Base-by-base conservation (phyloP, 2,888 invertebrate species). In the Ophion ventricosus region DNA sequence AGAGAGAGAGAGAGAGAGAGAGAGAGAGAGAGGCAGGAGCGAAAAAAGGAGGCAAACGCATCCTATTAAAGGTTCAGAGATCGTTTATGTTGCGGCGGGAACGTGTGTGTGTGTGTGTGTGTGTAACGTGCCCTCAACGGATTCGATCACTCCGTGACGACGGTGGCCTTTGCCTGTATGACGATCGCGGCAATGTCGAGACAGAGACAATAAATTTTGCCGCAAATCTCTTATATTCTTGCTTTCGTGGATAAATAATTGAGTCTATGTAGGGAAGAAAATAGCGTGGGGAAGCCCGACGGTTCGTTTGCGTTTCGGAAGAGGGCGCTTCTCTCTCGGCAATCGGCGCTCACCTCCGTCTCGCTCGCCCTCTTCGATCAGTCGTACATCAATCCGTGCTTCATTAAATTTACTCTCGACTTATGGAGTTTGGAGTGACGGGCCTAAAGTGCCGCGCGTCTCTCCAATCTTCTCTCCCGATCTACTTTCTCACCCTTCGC, bases 61-160 rank as follows among this genome's bases (percentile, higher is more conserved):
- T 91, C 90, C 91, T 90, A 90, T 91, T 91, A 90, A 91, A 82
- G 89, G 90, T 90, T 90, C 90, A 88, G 87, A 91, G 92, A 91
- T 91, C 91, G 89, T 89, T 89, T 90, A 5, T 73, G 35, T 73
- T 14, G 43, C 49, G 23, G 75, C 56, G 54, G 7, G 49, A 20
- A 54, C 61, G 70, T 74, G 56, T 80, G 87, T 84, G 82, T n/a
- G n/a, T n/a, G 40, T 56, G 70, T 74, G 56, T 80, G 87, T 49
- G 49, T 49, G 49, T 49, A 49, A 49, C 49, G 49, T 91, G 89
- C 89, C 89, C 91, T 88, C 89, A 87, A 89, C 88, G 85, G 86
- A 88, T 87, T 87, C 83, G 82, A 87, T 85, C 86, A 75, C 85
- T 59, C 49, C 90, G 91, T 92, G 90, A 91, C 89, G 88, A 88